phyloP scores from a whole-genome alignment of 2,113 vertebrate species.

The Pseudopipra pipra region DNA sequence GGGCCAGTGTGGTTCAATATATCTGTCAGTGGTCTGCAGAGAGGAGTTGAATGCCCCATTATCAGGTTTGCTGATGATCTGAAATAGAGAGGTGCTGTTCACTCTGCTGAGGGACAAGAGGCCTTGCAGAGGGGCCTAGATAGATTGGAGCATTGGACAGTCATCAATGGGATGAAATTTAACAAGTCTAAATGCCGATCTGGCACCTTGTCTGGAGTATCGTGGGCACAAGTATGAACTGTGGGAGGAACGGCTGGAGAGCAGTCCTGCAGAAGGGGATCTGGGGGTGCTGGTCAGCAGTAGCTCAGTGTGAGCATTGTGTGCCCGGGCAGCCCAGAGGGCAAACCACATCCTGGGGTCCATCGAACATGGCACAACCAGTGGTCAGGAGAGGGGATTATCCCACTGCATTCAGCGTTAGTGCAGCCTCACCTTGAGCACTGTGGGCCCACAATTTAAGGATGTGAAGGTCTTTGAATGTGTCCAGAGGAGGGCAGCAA shows the following conservation, averaged over 20 bases:
- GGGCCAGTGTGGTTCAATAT: not conserved
- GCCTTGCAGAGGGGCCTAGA: not conserved
- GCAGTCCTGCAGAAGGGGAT: not conserved
- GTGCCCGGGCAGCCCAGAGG: not conserved
- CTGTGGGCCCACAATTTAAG: not conserved
- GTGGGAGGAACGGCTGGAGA: not conserved
- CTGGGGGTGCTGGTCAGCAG: not conserved
- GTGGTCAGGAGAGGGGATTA: not conserved
- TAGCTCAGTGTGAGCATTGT: not conserved
- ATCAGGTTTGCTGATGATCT: not conserved
- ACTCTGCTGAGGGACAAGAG: not conserved
- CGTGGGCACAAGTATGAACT: not conserved
- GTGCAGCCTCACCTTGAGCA: not conserved
- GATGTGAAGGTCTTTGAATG: not conserved
- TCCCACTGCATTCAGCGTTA: not conserved
- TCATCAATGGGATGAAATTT: not conserved
- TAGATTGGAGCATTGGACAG: not conserved
- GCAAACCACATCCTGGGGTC: not conserved
- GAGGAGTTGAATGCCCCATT: not conserved
- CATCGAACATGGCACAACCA: fast-evolving
- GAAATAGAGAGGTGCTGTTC: not conserved
- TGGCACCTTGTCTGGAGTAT: not conserved
- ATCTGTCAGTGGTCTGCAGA: not conserved
- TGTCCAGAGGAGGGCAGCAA: not conserved
- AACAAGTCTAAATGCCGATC: not conserved